Evolutionary conservation across 2,797 vertebrate species (phyloP).

Genomic region (Rhinogobio ventralis): DNA sequence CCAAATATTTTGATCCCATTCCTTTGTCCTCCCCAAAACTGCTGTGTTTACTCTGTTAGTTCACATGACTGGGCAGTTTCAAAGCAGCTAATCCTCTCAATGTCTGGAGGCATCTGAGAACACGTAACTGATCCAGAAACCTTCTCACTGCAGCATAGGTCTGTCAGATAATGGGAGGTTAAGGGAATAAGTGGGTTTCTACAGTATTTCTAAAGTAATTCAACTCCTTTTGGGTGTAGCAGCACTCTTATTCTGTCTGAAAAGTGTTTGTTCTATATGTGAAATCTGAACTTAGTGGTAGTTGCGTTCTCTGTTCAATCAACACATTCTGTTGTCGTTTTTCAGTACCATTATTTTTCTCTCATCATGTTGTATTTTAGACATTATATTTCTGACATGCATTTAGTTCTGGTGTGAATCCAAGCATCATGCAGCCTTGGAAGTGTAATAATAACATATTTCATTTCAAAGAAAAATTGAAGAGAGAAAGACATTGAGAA

Average conservation of each 20-base stretch:
- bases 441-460: not conserved
- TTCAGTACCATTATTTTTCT: not conserved
- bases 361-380: not conserved
- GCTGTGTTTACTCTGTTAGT: conserved; percentile 42
- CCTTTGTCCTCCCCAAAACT: conserved; percentile 36
- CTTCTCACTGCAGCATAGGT: conserved; percentile 27
- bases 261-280: conserved; percentile 18
- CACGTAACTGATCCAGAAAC: conserved; percentile 26
- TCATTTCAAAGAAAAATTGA: conserved; percentile 1
- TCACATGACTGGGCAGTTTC: conserved; percentile 50
- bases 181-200: conserved; percentile 34
- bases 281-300: conserved; percentile 40
- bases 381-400: not conserved
- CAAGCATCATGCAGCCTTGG: not conserved
- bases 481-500: not conserved
- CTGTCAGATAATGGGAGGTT: conserved; percentile 36
- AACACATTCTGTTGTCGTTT: not conserved
- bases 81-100: conserved; percentile 49
- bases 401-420: not conserved
- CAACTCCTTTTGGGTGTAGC: conserved; percentile 19
- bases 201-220: conserved; percentile 43
- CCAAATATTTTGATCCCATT: conserved; percentile 2
- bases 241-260: conserved; percentile 1
- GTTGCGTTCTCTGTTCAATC: conserved; percentile 8
- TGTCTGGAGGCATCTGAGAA: conserved; percentile 42